A percentile compares a stretch with the other conserved stretches of the same genome.
Evolutionary conservation across 1,140 invertebrate genomes (phyloP).

Genomic region (Drosophila saltans): DNA sequence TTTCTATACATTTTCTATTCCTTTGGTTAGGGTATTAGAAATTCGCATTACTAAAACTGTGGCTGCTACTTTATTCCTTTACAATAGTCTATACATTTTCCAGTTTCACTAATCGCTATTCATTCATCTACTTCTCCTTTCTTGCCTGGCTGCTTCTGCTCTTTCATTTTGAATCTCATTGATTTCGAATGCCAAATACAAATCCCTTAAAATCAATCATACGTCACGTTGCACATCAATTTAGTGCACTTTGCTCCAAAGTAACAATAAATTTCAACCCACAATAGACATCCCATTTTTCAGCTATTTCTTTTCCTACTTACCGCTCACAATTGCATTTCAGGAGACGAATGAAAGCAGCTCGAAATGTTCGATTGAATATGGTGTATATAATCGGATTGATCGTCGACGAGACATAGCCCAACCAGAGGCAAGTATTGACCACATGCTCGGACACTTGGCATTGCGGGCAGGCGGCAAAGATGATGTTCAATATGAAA

Average conservation of each 20-base stretch:
- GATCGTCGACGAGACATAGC: slow-evolving; percentile 94
- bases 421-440: slow-evolving; percentile 92
- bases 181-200: slow-evolving; percentile 46
- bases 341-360: slow-evolving; percentile 91
- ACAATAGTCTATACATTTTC: slow-evolving; percentile 2
- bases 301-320: slow-evolving; percentile 38
- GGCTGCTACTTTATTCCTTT: not conserved
- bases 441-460: slow-evolving; percentile 87
- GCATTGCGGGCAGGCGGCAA: slow-evolving; percentile 89
- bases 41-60: not conserved
- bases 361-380: slow-evolving; percentile 94
- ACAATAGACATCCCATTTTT: slow-evolving; percentile 15
- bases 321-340: slow-evolving; percentile 90
- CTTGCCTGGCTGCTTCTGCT: not conserved
- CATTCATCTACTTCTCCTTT: slow-evolving; percentile 35
- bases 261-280: slow-evolving; percentile 45
- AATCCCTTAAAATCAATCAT: slow-evolving; percentile 66
- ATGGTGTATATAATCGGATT: slow-evolving; percentile 95
- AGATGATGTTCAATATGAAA: slow-evolving; percentile 93
- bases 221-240: slow-evolving; percentile 74
- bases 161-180: slow-evolving; percentile 28
- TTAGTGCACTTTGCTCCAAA: slow-evolving; percentile 28
- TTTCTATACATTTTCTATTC: too few species aligned
- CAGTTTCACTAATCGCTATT: slow-evolving; percentile 43
- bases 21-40: not conserved